Evolutionary conservation across 1,140 invertebrate species (phyloP).

Genomic region (Palaemon carinicauda): DNA sequence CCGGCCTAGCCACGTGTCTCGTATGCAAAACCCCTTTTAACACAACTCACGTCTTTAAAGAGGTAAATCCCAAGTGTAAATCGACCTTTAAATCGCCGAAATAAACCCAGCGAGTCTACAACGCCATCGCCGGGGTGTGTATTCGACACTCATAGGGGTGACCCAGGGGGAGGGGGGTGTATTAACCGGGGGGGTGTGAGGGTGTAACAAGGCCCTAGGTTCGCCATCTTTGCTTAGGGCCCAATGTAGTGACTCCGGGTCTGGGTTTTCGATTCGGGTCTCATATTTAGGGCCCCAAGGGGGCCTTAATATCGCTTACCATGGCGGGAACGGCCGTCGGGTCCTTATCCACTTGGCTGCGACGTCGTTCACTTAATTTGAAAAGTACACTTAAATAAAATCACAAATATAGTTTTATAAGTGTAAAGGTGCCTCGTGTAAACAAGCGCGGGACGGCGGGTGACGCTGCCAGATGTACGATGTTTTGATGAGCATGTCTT

Average conservation of each 20-base stretch:
- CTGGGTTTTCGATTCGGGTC: background rate
- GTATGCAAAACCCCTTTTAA: no score
- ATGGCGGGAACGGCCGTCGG: background rate
- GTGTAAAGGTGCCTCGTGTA: slow-evolving; percentile 20
- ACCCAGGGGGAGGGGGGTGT: background rate
- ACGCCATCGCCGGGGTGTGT: background rate
- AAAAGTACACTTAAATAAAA: background rate
- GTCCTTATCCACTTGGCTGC: background rate
- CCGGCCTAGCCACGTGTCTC: no score
- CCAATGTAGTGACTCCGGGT: slow-evolving; percentile 25
- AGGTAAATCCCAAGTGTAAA: no score
- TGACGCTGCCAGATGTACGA: slow-evolving; percentile 36
- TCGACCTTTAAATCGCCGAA: no score
- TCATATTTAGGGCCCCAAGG: background rate
- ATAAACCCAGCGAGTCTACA: no score
- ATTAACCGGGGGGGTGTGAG: background rate
- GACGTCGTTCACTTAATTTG: background rate
- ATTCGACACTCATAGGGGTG: background rate
- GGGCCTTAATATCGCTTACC: background rate
- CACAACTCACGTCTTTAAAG: no score
- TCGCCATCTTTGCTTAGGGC: slow-evolving; percentile 52
- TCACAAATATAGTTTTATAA: background rate
- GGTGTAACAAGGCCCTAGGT: slow-evolving; percentile 31
- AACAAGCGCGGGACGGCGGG: slow-evolving; percentile 42
- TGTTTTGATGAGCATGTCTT: background rate